Base-by-base conservation (phyloP, 2,113 vertebrate genomes). In the Emydura subglobosa region DNA sequence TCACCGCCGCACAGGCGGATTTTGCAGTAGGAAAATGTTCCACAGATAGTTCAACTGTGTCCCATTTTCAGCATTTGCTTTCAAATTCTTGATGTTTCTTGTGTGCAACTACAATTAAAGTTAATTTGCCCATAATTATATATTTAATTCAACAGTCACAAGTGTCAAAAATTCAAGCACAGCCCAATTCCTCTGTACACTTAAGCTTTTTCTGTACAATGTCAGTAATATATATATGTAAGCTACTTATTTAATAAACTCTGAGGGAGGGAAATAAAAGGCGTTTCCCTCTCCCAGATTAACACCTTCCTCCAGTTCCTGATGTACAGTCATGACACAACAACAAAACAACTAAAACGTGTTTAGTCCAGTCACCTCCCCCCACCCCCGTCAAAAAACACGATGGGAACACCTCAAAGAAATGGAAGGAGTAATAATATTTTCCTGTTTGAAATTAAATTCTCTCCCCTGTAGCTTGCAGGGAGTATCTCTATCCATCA, bases 171-270 rank as follows among this genome's bases (percentile, higher is more conserved):
- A 82, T 14, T 59, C 51, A 50, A 91, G 90, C n/a, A 0, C 51
- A 85, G 68, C 82, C 65, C 53, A 1, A 68, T 14, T 50, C 24
- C 6, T 68, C 80, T n/a, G 42, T 81, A 92, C 72, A 6, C 13
- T 11, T 21, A 4, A 7, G n/a, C 2, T 47, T 90, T 13, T 27
- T 88, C 84, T 92, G 53, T 91, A 96, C 51, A 92, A 76, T 17
- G 21, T 83, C 90, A 95, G 92, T 47, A 92, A 91, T 96, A 91
- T 31, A 83, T 9, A 61, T 39, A 90, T 96, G 88, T 83, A 95
- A 93, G 39, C 78, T 94, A 44, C 88, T 96, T 95, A 93, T 92
- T 96, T 49, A 95, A 95, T 97, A 96, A 95, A 78, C 51, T 94
- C 93, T 2, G 39, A 92, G 88, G 85, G 53, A 85, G 76, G 86